A percentile compares a stretch with the other conserved stretches of the same genome.
Evolutionary conservation across 2,113 vertebrate genomes (phyloP).

Genomic region (Tapirus terrestris): DNA sequence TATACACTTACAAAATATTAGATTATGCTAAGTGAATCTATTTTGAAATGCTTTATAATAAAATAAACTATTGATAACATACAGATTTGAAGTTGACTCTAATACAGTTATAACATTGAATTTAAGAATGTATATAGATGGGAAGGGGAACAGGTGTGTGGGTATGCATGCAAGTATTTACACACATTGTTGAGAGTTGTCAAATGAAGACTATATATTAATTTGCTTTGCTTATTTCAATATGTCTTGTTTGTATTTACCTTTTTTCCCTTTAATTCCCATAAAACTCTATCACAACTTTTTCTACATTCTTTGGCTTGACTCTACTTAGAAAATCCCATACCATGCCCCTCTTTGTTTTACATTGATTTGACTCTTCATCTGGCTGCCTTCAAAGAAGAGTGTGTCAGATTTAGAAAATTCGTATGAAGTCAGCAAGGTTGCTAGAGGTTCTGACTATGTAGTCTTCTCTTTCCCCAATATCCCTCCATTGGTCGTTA

Average conservation of each 20-base stretch:
- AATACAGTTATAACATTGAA: neutral
- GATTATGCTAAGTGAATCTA: neutral
- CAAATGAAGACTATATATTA: neutral
- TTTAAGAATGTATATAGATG: neutral
- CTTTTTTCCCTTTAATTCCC: neutral
- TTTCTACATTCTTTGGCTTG: neutral
- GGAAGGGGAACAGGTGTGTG: neutral
- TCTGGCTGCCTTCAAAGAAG: neutral
- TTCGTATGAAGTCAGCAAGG: neutral
- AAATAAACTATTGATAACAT: neutral
- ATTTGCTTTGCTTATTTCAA: neutral
- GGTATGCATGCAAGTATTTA: neutral
- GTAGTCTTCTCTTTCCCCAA: neutral
- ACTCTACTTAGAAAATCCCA: neutral
- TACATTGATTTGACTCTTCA: neutral
- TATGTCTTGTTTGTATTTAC: neutral
- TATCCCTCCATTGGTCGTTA: neutral
- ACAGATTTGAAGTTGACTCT: neutral
- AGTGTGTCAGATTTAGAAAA: neutral
- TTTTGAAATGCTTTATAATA: neutral
- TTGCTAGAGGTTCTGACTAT: neutral
- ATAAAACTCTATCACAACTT: neutral
- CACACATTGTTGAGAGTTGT: neutral
- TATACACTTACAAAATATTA: neutral
- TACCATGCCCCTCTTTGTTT: neutral